phyloP scores from a whole-genome alignment of 2,113 vertebrate species.

The Carollia perspicillata region DNA sequence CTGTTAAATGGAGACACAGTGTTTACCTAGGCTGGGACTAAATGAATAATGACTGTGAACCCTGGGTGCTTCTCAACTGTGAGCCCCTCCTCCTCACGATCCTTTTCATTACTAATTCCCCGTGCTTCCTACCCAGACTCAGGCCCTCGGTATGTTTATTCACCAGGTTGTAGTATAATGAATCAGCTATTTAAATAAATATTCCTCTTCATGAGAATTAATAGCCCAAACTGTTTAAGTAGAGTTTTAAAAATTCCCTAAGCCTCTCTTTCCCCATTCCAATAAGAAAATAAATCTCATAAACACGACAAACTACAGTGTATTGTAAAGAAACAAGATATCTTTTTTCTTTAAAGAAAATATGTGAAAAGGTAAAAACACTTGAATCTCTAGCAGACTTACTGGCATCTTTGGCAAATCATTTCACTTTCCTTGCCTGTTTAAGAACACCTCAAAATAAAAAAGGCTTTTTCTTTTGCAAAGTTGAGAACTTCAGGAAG shows the following conservation, averaged over 20 bases:
- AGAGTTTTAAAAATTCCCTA: constrained; percentile 20
- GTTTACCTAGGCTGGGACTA: neutral
- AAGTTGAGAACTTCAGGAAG: neutral
- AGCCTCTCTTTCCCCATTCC: neutral
- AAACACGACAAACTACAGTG: neutral
- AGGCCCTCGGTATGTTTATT: neutral
- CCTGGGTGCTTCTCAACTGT: accelerated
- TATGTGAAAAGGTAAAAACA: neutral
- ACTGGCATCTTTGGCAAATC: neutral
- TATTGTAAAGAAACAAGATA: neutral
- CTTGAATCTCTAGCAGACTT: neutral
- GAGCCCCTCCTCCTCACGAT: neutral
- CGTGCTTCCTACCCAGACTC: neutral
- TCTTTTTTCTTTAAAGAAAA: neutral
- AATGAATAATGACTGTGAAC: neutral
- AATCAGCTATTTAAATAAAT: constrained; percentile 46
- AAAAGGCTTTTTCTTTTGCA: constrained; percentile 3
- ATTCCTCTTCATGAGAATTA: constrained; percentile 46
- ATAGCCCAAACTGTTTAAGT: constrained; percentile 23
- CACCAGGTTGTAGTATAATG: neutral
- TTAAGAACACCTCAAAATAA: neutral
- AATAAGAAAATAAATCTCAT: constrained; percentile 34
- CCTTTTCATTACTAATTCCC: neutral
- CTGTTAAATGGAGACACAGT: neutral
- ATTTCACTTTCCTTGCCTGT: neutral